phyloP scores from a whole-genome alignment of 2,113 vertebrate genomes.

The Leucopsar rothschildi region DNA sequence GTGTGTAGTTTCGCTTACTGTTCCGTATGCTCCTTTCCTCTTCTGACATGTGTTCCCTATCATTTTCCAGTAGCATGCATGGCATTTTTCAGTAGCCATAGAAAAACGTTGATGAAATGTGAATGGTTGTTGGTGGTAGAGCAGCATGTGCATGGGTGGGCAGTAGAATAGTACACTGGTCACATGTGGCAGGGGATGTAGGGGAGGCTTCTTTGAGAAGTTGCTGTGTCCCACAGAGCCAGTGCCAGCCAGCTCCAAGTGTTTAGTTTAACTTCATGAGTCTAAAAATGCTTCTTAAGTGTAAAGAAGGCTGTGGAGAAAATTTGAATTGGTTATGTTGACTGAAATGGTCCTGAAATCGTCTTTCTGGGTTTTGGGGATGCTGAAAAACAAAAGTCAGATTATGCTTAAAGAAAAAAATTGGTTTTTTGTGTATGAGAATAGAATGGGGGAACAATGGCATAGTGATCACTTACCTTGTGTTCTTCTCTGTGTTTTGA shows the following conservation, averaged over 20 bases:
- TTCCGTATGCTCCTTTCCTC: background rate
- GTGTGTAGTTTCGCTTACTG: background rate
- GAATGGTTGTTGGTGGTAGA: background rate
- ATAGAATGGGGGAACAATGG: background rate
- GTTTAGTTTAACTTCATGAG: background rate
- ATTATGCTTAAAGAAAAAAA: background rate
- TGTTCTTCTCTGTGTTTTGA: background rate
- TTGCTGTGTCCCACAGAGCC: background rate
- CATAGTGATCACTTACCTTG: background rate
- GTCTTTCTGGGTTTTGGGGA: accelerated
- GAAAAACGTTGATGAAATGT: background rate
- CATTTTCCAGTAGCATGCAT: background rate
- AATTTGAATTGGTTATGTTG: background rate
- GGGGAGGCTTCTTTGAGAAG: background rate
- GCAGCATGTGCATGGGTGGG: background rate
- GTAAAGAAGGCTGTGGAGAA: background rate
- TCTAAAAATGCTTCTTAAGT: background rate
- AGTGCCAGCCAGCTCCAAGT: background rate
- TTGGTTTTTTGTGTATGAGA: background rate
- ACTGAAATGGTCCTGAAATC: background rate
- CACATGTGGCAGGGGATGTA: background rate
- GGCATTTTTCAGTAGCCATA: background rate
- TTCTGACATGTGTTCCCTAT: background rate
- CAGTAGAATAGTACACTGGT: background rate
- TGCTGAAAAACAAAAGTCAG: background rate